Evolutionary conservation across 1,140 invertebrate genomes (phyloP).

Genomic region (Temnothorax curvispinosus): DNA sequence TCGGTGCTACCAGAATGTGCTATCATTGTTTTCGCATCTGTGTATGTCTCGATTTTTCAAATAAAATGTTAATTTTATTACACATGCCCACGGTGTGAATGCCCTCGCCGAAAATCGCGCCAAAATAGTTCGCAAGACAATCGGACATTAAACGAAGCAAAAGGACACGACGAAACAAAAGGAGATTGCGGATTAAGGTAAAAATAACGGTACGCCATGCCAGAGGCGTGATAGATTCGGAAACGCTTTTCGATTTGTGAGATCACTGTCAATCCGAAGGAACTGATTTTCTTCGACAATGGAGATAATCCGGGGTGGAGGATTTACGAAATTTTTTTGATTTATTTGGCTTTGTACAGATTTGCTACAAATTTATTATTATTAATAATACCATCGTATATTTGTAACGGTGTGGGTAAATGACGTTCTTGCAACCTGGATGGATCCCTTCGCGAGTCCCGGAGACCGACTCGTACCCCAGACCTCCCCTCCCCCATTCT

Average conservation of each 20-base stretch:
- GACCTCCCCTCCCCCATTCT: neutral
- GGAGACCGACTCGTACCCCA: slow-evolving; percentile 1
- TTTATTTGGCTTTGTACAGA: slow-evolving; percentile 82
- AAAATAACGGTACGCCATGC: no score
- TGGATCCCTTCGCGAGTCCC: slow-evolving; percentile 32
- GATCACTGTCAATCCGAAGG: neutral
- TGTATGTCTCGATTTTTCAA: slow-evolving; percentile 82
- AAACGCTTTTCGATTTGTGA: neutral
- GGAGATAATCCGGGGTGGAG: neutral
- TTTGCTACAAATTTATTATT: slow-evolving; percentile 83
- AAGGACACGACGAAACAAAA: no score
- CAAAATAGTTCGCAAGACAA: neutral
- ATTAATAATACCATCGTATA: slow-evolving; percentile 78
- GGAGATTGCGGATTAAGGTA: neutral
- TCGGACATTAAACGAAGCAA: no score
- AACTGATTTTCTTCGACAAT: neutral
- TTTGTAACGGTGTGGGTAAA: slow-evolving; percentile 72
- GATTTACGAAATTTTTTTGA: slow-evolving; percentile 78
- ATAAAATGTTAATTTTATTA: slow-evolving; percentile 82
- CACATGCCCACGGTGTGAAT: neutral
- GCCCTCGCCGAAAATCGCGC: neutral
- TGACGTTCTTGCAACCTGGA: slow-evolving; percentile 45
- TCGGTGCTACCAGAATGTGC: slow-evolving; percentile 78
- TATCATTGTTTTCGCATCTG: slow-evolving; percentile 82
- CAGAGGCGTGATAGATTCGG: neutral